Percentiles rank a stretch among this genome's conserved stretches.
These are phyloP conservation scores for Amphiprion percula DNA, from an alignment of 2,113 vertebrate genomes.

Conservation along the genomic window DNA sequence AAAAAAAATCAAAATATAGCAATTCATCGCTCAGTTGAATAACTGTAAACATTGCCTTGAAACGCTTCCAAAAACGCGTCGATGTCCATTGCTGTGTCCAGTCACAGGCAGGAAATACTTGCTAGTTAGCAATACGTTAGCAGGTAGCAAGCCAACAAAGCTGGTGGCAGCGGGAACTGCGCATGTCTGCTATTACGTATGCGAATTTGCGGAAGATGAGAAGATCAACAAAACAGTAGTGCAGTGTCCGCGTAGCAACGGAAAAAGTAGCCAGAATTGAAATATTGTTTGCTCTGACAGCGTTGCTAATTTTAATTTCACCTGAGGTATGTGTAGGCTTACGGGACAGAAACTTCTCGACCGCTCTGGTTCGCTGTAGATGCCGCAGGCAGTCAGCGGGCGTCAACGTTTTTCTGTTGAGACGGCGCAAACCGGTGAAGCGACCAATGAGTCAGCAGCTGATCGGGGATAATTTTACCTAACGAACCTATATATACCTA, in stretches of 20 bases:
- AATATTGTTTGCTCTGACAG: background rate
- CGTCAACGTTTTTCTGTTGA: constrained; percentile 70
- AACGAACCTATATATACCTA: constrained; percentile 47
- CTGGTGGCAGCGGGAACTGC: constrained; percentile 47
- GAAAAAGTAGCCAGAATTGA: background rate
- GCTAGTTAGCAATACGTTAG: constrained; percentile 78
- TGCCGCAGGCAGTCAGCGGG: constrained; percentile 38
- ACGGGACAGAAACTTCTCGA: constrained; percentile 25
- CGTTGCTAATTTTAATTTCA: too few relatives aligned
- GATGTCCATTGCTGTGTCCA: constrained; percentile 89
- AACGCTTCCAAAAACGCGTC: constrained; percentile 91
- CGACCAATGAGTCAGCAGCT: constrained; percentile 81
- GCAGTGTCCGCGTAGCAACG: background rate
- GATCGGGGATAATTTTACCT: constrained; percentile 54
- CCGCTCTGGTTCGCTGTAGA: background rate
- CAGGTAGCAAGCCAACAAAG: constrained; percentile 73
- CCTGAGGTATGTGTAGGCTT: background rate
- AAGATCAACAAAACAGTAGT: constrained; percentile 25
- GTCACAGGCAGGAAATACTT: constrained; percentile 76
- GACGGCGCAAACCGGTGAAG: constrained; percentile 71
- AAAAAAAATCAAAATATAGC: background rate
- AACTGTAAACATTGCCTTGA: constrained; percentile 84
- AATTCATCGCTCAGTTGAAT: background rate
- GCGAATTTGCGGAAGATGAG: constrained; percentile 53
- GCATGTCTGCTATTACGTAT: constrained; percentile 61